Base-by-base conservation (phyloP, 2,888 invertebrate genomes). In the Spisula subtruncata region DNA sequence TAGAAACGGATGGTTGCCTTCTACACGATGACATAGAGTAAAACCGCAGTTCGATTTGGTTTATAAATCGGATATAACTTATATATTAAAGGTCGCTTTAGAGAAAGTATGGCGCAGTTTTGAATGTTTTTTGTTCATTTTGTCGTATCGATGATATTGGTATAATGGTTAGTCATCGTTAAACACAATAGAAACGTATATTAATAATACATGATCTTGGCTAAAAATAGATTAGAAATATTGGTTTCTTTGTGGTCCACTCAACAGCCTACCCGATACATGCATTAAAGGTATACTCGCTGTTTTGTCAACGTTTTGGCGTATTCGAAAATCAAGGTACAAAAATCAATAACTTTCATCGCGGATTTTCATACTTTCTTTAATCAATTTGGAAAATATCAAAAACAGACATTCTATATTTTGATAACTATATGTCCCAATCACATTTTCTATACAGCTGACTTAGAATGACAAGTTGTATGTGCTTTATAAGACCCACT, bases 1-100 rank as follows among this genome's bases (percentile, higher is more conserved):
- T 75, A 75, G 14, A 32, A 75, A 75, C 75, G 75, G 75, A 75
- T 75, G 75, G 75, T 6, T 75, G 75, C 32, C 25, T 75, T 75
- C 18, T 41, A 60, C 25, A 10, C 75, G 35, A 75, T 35, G 16
- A 35, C 18, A 75, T 16, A 12, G 75, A 14, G 8, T 41, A 35
- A 71, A 75, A 32, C 75, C 75, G 12, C 75, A 75, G 25, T 4
- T 29, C 29, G 29, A n/a, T n/a, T n/a, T n/a, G n/a, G 71, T 71
- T 14, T 25, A 75, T 32, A 32, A 32, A 32, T 32, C 1, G 32
- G 75, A 75, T 75, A 35, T 18, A n/a, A n/a, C 1, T 75, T 32
- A 75, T 75, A 32, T 32, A 32, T 14, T 1, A n/a, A n/a, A n/a
- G 41, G 41, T 41, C 41, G 41, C 8, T 41, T 41, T 41, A 41